Evolutionary conservation across 2,113 vertebrate species (phyloP), one percentile per base, ranked within the genome.

Genomic region (Grus americana): DNA sequence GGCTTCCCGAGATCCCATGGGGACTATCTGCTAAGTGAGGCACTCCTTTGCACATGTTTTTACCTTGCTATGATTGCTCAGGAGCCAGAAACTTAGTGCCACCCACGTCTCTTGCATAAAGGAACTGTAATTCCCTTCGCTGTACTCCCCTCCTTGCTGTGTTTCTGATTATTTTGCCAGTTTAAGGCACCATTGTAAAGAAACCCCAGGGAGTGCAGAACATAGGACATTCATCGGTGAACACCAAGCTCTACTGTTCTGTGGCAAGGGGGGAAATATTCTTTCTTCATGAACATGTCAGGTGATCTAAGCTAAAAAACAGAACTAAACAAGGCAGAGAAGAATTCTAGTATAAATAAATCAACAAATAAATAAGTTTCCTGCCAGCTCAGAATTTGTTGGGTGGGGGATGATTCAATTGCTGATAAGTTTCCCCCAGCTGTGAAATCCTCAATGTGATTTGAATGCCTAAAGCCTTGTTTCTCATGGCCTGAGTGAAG

Each of bases 311-410:
- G 86, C 74, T 95, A 90, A 95, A 91, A 90, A 47, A 4, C 62
- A 91, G 89, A 94, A 66, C 72, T 47, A 88, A 89, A 88, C 79
- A 92, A 92, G 83, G 88, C 78, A 93, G 71, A 90, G 82, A 79
- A 96, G 85, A 80, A 93, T 71, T 81, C 71, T 75, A 49, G 82
- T 95, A 96, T 94, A 97, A 97, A 97, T 96, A 96, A 91, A 92
- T 61, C 88, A 96, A 88, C 78, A 96, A 97, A 97, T 88, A 96
- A 95, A 95, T 86, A 95, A 68, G 65, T 58, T 67, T 90, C 65
- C 74, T 95, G 71, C 61, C 67, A 92, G 58, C 65, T 66, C 82
- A 87, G 63, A 85, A 74, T 78, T 92, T 91, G 62, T 87, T 63
- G 61, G 50, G 63, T 2, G 4, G 75, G 86, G 82, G 68, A 54